Evolutionary conservation across 2,888 invertebrate species (phyloP), one percentile per base, ranked within the genome.

Genomic region (Seira sanloemensis): DNA sequence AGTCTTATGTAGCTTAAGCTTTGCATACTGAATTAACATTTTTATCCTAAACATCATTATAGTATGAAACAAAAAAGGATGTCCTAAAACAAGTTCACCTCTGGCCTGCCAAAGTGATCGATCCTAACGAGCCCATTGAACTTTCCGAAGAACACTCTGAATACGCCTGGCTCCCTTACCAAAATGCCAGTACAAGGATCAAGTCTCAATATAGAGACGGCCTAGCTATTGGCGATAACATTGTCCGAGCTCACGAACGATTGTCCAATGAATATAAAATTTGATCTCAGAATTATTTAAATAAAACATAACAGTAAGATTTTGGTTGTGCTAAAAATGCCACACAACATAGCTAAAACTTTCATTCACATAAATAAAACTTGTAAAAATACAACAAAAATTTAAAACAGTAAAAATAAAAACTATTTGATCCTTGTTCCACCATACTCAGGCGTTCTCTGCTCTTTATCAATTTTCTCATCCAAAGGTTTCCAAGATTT

Each of bases 31-130:
- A 37, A 37, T 37, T 4, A 7, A 4, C 37, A 4, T 7, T 37
- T 4, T 37, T 37, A 37, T 12, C 37, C 37, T 12, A 18, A 19
- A 50, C 27, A n/a, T n/a, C 7, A n/a, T 76, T 76, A 7, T 58
- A 85, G 85, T 85, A 85, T 68, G 78, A 81, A 46, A 85, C 85
- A 1, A 81, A 78, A 4, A 68, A 81, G 7, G 81, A 27, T n/a
- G 78, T 65, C 1, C 25, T 74, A 1, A 85, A 85, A 58, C 46
- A 73, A 18, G 85, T 85, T 23, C 66, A 58, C 27, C 66, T 85
- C 1, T 85, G 85, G 85, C 85, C 85, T 19, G 85, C 81, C 2
- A 65, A 80, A 46, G 50, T 85, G n/a, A 46, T 5, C 2, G 77
- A 65, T 25, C 24, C 78, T 16, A 72, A 81, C 24, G 68, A 81